phyloP scores from a whole-genome alignment of 2,797 vertebrate species.

The Aulostomus chinensis region DNA sequence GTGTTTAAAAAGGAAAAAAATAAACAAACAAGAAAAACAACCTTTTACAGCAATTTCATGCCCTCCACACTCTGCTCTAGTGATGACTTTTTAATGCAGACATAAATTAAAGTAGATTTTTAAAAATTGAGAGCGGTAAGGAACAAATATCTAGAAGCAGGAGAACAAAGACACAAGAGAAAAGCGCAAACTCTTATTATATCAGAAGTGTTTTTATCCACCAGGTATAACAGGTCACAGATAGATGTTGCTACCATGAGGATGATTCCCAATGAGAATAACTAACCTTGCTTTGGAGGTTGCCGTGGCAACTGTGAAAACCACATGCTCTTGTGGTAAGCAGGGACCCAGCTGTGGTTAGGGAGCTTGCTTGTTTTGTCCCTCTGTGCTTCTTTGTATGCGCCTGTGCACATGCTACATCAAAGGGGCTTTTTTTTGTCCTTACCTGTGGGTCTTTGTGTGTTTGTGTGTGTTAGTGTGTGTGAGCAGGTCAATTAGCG shows the following conservation, averaged over 20 bases:
- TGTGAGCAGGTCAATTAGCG: conserved; percentile 60
- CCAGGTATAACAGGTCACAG: conserved; percentile 41
- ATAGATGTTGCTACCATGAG: conserved; percentile 28
- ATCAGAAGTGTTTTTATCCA: conserved; percentile 18
- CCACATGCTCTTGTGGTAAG: conserved; percentile 38
- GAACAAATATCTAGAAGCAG: no score
- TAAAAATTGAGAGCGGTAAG: no score
- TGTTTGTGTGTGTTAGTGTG: conserved; percentile 10
- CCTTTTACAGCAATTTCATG: conserved; percentile 24
- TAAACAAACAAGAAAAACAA: no score
- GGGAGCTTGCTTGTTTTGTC: conserved; percentile 15
- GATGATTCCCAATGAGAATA: conserved; percentile 22
- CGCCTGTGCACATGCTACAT: neutral
- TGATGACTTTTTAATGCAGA: conserved; percentile 6
- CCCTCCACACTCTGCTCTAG: neutral
- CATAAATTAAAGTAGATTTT: no score
- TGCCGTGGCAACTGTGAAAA: conserved; percentile 63
- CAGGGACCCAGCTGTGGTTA: conserved; percentile 15
- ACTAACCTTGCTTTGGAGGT: conserved; percentile 47
- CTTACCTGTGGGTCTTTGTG: no score
- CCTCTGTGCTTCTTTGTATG: neutral
- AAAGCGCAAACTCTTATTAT: neutral
- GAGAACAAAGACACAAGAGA: neutral
- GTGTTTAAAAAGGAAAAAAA: conserved; percentile 20
- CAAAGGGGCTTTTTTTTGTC: neutral